phyloP scores from a whole-genome alignment of 2,888 invertebrate genomes.

The Rhamnusium bicolor region DNA sequence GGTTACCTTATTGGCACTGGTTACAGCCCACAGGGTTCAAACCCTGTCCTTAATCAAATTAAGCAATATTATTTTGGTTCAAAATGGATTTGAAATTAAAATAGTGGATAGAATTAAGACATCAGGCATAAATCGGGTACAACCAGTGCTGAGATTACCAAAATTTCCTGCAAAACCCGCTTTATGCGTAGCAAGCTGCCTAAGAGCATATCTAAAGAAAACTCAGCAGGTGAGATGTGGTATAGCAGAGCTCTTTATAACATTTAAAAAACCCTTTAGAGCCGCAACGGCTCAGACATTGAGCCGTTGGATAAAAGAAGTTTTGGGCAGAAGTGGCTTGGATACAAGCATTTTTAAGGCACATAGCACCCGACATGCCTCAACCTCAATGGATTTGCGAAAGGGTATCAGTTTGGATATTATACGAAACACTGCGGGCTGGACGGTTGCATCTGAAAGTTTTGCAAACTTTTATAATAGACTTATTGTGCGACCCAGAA shows the following conservation, averaged over 20 bases:
- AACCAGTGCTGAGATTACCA: not conserved
- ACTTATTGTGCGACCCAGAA: too few species aligned
- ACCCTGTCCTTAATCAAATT: conserved; percentile 6
- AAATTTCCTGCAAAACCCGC: too few species aligned
- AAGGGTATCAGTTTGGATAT: not conserved
- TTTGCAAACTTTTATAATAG: too few species aligned
- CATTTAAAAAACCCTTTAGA: conserved; percentile 16
- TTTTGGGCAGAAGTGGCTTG: conserved; percentile 10
- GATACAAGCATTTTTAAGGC: not conserved
- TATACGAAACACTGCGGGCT: too few species aligned
- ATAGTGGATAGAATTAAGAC: not conserved
- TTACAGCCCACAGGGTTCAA: conserved; percentile 31
- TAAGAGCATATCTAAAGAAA: not conserved
- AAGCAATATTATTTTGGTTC: not conserved
- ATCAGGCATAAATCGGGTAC: not conserved
- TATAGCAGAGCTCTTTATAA: not conserved
- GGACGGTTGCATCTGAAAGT: too few species aligned
- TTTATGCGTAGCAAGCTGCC: too few species aligned
- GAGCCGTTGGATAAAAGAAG: conserved; percentile 23
- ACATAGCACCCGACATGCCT: not conserved
- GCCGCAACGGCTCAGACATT: conserved; percentile 16
- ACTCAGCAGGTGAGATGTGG: not conserved
- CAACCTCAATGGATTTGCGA: not conserved
- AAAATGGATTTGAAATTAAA: not conserved
- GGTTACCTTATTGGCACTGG: conserved; percentile 11